These are phyloP conservation scores for Semaprochilodus insignis DNA, from an alignment of 2,797 vertebrate species.

Conservation along the genomic window DNA sequence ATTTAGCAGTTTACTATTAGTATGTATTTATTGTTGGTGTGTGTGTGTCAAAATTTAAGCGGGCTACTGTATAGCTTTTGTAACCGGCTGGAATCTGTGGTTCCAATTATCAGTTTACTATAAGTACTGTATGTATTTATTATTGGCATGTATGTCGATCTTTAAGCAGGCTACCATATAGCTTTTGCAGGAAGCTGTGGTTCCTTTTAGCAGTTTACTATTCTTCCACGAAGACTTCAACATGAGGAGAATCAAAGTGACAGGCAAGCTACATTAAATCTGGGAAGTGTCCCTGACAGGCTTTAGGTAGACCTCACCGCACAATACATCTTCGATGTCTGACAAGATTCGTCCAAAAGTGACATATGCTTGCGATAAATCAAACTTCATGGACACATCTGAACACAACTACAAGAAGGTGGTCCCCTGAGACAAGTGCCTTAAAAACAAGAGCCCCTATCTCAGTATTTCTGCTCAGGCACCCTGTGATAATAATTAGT, in stretches of 20 bases:
- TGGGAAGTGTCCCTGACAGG: conserved; percentile 2
- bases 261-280: conserved; percentile 36
- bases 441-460: conserved; percentile 17
- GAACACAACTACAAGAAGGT: conserved; percentile 27
- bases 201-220: conserved; percentile 31
- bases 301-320: conserved; percentile 25
- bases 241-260: conserved; percentile 36
- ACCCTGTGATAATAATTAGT: conserved; percentile 54
- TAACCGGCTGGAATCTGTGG: conserved; percentile 14
- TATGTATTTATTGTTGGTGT: too few relatives aligned
- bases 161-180: conserved; percentile 33
- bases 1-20: conserved; percentile 33
- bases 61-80: conserved; percentile 20
- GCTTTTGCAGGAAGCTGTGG: conserved; percentile 21
- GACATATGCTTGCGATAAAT: conserved; percentile 8
- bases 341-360: conserved; percentile 22
- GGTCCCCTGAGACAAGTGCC: conserved; percentile 15
- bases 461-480: conserved; percentile 43
- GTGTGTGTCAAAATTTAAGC: conserved; percentile 23
- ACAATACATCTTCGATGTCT: background rate
- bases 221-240: conserved; percentile 20
- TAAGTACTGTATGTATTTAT: too few relatives aligned
- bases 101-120: conserved; percentile 28
- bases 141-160: too few relatives aligned
- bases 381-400: conserved; percentile 11